Percentiles rank a stretch among this genome's conserved stretches.
Evolutionary conservation across 2,113 vertebrate genomes (phyloP).

Genomic region (Myiozetetes cayanensis): DNA sequence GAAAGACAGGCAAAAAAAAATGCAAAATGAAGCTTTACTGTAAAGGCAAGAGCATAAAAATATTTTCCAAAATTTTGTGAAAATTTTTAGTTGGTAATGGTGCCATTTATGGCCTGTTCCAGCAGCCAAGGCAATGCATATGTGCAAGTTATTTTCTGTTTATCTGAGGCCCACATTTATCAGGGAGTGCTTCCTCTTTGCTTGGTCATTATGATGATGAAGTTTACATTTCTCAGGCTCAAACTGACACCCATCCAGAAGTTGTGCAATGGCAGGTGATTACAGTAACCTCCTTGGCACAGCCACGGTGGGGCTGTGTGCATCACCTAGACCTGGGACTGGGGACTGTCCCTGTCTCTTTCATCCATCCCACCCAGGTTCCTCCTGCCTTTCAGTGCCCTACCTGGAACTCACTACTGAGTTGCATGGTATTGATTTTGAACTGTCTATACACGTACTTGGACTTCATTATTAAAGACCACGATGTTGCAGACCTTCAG

Average conservation of each 20-base stretch:
- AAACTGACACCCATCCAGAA: neutral
- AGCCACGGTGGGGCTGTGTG: rapidly evolving
- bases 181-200: neutral
- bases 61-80: neutral
- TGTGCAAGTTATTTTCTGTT: neutral
- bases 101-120: neutral
- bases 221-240: neutral
- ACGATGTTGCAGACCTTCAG: neutral
- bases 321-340: neutral
- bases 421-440: neutral
- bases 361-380: neutral
- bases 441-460: neutral
- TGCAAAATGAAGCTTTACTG: neutral
- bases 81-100: neutral
- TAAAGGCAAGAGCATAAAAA: neutral
- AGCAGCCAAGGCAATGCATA: rapidly evolving
- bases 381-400: neutral
- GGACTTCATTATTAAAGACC: neutral
- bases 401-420: neutral
- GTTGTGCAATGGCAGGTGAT: neutral
- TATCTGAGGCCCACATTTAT: neutral
- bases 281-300: neutral
- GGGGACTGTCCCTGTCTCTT: neutral
- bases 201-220: neutral
- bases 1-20: neutral